Evolutionary conservation across 2,113 vertebrate species (phyloP).

Genomic region (Ahaetulla prasina): DNA sequence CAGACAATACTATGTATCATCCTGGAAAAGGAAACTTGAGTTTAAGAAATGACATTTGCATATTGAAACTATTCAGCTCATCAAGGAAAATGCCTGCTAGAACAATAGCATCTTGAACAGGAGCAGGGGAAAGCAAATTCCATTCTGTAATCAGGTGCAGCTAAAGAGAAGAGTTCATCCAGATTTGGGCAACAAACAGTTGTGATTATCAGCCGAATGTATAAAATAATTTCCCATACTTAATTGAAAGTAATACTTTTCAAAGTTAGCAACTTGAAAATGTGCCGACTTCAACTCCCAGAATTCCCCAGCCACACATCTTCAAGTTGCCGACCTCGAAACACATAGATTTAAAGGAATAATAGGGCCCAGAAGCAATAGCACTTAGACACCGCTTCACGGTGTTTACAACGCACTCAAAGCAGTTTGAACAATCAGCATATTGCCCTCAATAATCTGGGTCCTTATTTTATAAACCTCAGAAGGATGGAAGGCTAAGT

Average conservation of each 20-base stretch:
- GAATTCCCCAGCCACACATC: not conserved
- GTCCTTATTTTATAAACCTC: not conserved
- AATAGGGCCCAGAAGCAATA: not conserved
- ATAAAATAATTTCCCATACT: not conserved
- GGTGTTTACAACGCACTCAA: not conserved
- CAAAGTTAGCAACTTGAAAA: not conserved
- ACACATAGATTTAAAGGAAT: not conserved
- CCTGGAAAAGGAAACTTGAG: not conserved
- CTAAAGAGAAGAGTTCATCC: not conserved
- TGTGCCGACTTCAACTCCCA: not conserved
- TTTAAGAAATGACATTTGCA: too few species aligned
- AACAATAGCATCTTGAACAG: not conserved
- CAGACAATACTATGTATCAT: not conserved
- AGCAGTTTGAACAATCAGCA: not conserved
- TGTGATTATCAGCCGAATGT: not conserved
- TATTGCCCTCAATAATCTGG: not conserved
- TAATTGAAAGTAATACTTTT: not conserved
- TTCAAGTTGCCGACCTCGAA: not conserved
- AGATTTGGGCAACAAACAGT: not conserved
- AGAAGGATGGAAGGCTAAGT: not conserved
- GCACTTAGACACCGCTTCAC: not conserved
- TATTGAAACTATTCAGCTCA: not conserved
- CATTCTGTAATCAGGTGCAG: not conserved
- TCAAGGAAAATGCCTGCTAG: not conserved
- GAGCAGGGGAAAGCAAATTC: not conserved